Evolutionary conservation across 2,797 vertebrate species (phyloP), one percentile per base, ranked within the genome.

Genomic region (Cuculus canorus): DNA sequence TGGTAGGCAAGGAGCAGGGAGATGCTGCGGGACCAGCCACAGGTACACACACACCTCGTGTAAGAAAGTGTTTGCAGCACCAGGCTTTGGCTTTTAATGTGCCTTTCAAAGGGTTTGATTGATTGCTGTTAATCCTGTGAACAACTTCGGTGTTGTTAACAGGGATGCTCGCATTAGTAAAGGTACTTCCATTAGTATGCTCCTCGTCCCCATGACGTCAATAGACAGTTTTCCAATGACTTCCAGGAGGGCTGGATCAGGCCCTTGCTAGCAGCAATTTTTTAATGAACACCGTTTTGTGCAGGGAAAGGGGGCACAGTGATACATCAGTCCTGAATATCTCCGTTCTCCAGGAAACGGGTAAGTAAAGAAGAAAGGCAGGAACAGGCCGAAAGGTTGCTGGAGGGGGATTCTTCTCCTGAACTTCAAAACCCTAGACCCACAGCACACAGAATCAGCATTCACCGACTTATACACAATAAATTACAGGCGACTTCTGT

Each of bases 121-220:
- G 92, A 95, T 94, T 96, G 94, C 86, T 97, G 95, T 69, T 97
- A 95, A 94, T 95, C 93, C 82, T 47, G 86, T 78, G 95, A 95
- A 96, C 93, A 96, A 95, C 91, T 91, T 88, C 75, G 22, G 68
- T 89, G 92, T 89, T 93, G 92, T 93, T 94, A 95, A 95, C 93
- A 97, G 93, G 91, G 93, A 91, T 86, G 84, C 75, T 47, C 47
- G 76, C 88, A 94, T 96, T 94, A 95, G 94, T 39, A 87, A 91
- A 93, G 76, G 84, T 89, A 93, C 86, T 93, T 18, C 61, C 48
- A 96, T 96, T 94, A 91, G 88, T 91, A 96, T 95, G 92, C 94
- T 93, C 22, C 92, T 95, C 52, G 27, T 93, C 93, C 93, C 53
- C 71, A 56, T 95, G 93, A 95, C 72, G 88, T 94, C 94, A 95